Percentiles rank a stretch among this genome's conserved stretches.
phyloP scores from a whole-genome alignment of 2,797 vertebrate species.

The Microchirus variegatus region DNA sequence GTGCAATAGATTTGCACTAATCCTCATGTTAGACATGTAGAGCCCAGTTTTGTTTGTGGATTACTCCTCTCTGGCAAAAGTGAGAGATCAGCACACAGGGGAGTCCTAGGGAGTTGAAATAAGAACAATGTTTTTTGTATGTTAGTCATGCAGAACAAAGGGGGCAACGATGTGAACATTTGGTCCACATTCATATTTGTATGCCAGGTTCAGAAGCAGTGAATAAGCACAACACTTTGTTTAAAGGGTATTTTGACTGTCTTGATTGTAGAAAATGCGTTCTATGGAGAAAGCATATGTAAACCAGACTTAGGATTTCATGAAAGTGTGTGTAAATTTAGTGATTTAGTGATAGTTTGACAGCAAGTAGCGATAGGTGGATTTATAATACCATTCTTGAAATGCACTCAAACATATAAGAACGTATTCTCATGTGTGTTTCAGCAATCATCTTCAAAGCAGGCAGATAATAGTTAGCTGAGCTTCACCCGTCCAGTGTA shows the following conservation, averaged over 20 bases:
- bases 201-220: conserved; percentile 6
- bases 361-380: no score
- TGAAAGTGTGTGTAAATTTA: no score
- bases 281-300: no score
- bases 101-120: conserved; percentile 45
- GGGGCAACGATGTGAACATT: neutral
- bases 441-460: no score
- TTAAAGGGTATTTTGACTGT: conserved; percentile 1
- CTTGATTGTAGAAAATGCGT: no score
- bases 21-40: conserved; percentile 52
- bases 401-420: no score
- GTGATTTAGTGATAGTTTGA: no score
- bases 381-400: no score
- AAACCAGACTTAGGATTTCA: no score
- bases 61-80: conserved; percentile 55
- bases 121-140: conserved; percentile 46
- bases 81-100: conserved; percentile 54
- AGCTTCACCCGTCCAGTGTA: no score
- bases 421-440: no score
- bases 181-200: conserved; percentile 2
- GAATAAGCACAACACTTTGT: conserved; percentile 9
- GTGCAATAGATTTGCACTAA: conserved; percentile 50
- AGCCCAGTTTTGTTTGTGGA: conserved; percentile 51
- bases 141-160: conserved; percentile 36
- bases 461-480: no score